phyloP scores from a whole-genome alignment of 2,113 vertebrate species.

The Cyrtonyx montezumae region DNA sequence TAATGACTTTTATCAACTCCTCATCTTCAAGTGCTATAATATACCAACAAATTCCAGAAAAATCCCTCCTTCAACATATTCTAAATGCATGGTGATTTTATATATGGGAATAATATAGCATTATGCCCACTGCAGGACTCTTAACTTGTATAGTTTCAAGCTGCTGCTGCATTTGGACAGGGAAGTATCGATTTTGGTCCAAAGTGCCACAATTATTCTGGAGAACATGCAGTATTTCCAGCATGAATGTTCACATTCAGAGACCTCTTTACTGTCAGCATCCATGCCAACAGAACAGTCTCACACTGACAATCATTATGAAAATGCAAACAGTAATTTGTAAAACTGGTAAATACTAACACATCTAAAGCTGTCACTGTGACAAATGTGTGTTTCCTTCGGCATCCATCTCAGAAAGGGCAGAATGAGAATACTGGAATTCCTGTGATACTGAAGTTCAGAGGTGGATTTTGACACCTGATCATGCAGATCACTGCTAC shows the following conservation, averaged over 20 bases:
- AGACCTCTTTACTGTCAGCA: background rate
- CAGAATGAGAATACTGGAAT: background rate
- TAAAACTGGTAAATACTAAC: background rate
- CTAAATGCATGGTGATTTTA: background rate
- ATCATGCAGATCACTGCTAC: background rate
- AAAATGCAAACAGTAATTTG: background rate
- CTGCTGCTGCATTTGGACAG: background rate
- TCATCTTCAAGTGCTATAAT: background rate
- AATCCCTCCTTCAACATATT: background rate
- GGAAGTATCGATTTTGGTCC: background rate
- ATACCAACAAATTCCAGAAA: background rate
- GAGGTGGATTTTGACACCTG: background rate
- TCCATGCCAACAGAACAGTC: background rate
- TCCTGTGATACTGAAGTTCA: background rate
- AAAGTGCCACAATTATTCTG: background rate
- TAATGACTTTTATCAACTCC: background rate
- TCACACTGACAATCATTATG: background rate
- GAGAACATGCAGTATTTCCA: background rate
- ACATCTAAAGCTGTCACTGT: background rate
- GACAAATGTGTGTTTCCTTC: background rate
- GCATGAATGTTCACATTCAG: background rate
- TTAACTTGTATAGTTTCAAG: background rate
- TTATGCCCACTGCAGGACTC: background rate
- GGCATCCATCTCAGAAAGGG: background rate
- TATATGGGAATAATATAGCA: background rate